Base-by-base conservation (phyloP, 2,888 invertebrate species). In the Monopis laevigella region DNA sequence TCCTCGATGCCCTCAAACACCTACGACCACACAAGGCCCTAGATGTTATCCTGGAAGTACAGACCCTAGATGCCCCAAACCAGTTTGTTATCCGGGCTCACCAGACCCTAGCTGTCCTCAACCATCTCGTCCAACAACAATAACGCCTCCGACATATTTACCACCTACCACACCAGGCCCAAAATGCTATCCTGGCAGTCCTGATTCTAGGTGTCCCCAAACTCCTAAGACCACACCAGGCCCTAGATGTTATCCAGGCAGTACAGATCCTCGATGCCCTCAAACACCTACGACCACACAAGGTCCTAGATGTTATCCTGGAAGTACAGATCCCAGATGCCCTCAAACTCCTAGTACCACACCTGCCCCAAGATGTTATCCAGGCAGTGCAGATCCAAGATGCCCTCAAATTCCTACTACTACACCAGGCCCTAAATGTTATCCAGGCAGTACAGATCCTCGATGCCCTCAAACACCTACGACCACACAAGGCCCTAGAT, bases 241-340 rank as follows among this genome's bases (percentile, higher is more conserved):
- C 3, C n/a, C n/a, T n/a, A 45, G 43, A 1, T 61, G 62, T 35
- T 61, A 51, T 44, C 60, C 60, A 11, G 69, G 63, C 18, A 59
- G 60, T 5, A 55, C 53, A n/a, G 74, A 80, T 50, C 66, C 69
- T 0, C 52, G 69, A 4, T 71, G 70, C 41, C 58, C 59, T 21
- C 46, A n/a, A n/a, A n/a, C n/a, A 1, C 56, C 62, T 2, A 52
- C 56, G 0, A 52, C 55, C 0, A 51, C 51, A 1, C 43, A 40
- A 0, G 44, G 50, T 6, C 55, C 57, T 0, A 47, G 38, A 0
- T 66, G 65, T 35, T 62, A 54, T 36, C 59, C 54, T 3, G 64
- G 62, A 6, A 51, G 51, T 4, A 53, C 44, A 7, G 61, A 62
- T 56, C 28, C 55, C 0, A 46, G 58, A 2, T 62, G 62, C 13